A percentile compares a stretch with the other conserved stretches of the same genome.
These are phyloP conservation scores for Loris lydekkerianus DNA, from an alignment of 2,797 vertebrate species.

Conservation along the genomic window DNA sequence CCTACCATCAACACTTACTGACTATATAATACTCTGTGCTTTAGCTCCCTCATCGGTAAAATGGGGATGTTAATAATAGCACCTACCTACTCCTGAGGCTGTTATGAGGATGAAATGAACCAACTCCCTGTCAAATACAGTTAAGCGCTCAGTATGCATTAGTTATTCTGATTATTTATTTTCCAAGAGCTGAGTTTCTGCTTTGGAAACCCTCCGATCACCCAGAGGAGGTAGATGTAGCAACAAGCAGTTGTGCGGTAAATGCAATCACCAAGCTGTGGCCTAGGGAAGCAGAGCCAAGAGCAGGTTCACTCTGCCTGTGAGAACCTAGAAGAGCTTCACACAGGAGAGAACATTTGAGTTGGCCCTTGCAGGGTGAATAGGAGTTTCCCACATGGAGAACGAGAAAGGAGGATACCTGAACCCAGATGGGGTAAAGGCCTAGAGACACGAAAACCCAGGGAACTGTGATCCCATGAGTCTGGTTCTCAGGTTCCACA, in stretches of 20 bases:
- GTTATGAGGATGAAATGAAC: neutral
- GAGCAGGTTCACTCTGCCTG: neutral
- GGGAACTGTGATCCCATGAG: neutral
- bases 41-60: neutral
- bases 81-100: neutral
- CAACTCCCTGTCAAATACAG: neutral
- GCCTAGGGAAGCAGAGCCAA: accelerated
- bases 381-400: conserved; percentile 13
- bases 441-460: neutral
- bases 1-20: neutral
- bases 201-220: neutral
- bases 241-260: too few relatives aligned
- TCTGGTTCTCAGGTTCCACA: neutral
- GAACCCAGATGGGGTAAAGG: neutral
- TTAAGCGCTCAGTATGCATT: neutral
- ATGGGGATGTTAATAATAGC: neutral
- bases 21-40: neutral
- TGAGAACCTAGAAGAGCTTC: neutral
- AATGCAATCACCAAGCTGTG: too few relatives aligned
- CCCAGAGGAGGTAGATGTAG: accelerated
- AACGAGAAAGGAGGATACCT: neutral
- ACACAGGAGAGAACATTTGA: neutral
- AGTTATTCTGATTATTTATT: neutral
- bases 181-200: neutral
- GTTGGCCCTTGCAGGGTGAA: neutral